Evolutionary conservation across 2,797 vertebrate species (phyloP).

Genomic region (Lycodopsis pacificus): DNA sequence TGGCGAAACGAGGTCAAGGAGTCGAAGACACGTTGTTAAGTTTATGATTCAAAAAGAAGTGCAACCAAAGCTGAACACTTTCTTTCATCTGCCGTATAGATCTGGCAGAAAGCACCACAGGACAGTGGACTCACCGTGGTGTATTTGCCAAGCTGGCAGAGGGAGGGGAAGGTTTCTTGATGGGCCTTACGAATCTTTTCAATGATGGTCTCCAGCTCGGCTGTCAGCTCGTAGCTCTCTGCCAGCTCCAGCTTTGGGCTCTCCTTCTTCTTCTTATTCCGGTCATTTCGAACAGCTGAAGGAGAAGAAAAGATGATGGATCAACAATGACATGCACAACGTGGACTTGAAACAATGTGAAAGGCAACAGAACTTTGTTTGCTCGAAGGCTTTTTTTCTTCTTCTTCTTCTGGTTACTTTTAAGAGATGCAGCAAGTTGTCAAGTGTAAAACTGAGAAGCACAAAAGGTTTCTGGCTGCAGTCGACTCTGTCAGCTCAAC

Average conservation of each 20-base stretch:
- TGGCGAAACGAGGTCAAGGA: neutral
- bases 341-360: constrained; percentile 10
- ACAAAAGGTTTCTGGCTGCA: constrained; percentile 28
- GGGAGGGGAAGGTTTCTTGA: constrained; percentile 97
- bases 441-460: constrained; percentile 8
- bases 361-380: constrained; percentile 13
- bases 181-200: constrained; percentile 97
- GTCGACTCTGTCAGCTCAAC: constrained; percentile 27
- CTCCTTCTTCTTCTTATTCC: constrained; percentile 98
- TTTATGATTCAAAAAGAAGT: constrained; percentile 5
- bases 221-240: constrained; percentile 95
- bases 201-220: constrained; percentile 93
- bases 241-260: constrained; percentile 90
- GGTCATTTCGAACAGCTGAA: constrained; percentile 96
- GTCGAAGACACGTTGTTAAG: constrained; percentile 7
- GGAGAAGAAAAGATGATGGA: constrained; percentile 50
- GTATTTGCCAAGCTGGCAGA: constrained; percentile 98
- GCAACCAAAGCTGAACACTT: neutral
- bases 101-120: neutral
- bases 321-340: constrained; percentile 8
- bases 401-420: constrained; percentile 4
- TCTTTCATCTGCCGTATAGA: neutral
- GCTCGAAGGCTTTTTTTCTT: constrained; percentile 18
- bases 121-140: constrained; percentile 89
- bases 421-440: constrained; percentile 27